Evolutionary conservation across 2,888 invertebrate genomes (phyloP).

Genomic region (Temnothorax unifasciatus): DNA sequence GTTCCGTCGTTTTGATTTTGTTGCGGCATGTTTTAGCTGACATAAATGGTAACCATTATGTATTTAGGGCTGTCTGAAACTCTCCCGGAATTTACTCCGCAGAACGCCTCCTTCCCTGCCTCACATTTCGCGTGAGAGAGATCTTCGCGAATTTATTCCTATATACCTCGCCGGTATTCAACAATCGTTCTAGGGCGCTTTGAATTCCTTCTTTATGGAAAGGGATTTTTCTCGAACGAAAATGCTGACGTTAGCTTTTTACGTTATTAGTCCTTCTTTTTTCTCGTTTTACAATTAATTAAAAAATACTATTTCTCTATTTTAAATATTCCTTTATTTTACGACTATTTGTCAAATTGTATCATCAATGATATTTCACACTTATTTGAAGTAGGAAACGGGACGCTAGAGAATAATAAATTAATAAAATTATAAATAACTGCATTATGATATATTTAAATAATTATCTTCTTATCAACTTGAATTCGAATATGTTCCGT

Average conservation of each 20-base stretch:
- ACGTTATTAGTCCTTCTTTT: background rate
- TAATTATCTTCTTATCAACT: background rate
- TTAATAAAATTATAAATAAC: background rate
- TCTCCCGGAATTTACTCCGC: slow-evolving; percentile 49
- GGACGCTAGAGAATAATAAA: background rate
- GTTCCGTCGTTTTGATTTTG: slow-evolving; percentile 45
- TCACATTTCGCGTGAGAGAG: slow-evolving; percentile 62
- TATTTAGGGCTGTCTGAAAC: slow-evolving; percentile 61
- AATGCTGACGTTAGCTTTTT: background rate
- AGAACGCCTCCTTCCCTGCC: slow-evolving; percentile 43
- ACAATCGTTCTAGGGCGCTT: slow-evolving; percentile 49
- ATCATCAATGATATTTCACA: background rate
- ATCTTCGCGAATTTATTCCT: slow-evolving; percentile 67
- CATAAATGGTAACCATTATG: slow-evolving; percentile 70
- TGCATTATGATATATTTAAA: background rate
- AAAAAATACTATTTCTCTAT: background rate
- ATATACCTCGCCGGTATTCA: slow-evolving; percentile 49
- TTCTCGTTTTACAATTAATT: background rate
- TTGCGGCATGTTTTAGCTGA: slow-evolving; percentile 28
- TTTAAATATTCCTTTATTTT: background rate
- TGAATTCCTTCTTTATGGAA: slow-evolving; percentile 47
- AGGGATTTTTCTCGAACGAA: slow-evolving; percentile 59
- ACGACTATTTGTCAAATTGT: background rate
- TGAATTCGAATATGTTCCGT: background rate
- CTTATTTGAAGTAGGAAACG: background rate